Conservation (phyloP, 2,888 invertebrate genomes). For the Trimorus sp. region DNA sequence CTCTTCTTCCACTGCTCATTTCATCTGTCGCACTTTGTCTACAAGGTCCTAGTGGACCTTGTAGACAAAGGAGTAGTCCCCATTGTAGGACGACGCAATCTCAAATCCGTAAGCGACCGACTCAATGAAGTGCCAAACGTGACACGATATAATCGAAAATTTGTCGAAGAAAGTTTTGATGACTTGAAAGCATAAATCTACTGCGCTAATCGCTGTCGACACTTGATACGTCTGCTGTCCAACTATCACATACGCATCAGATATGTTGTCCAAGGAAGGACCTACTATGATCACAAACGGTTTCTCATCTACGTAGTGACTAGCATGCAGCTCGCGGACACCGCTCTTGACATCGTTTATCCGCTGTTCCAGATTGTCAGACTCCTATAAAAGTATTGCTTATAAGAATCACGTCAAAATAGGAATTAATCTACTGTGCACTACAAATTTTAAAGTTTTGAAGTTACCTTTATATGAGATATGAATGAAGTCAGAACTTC, state of each 20-base stretch:
- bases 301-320: conserved; percentile 35
- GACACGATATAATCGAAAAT: conserved; percentile 16
- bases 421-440: background rate
- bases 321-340: conserved; percentile 17
- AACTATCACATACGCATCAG: conserved; percentile 36
- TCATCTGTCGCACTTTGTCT: no score
- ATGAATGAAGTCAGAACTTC: conserved; percentile 21
- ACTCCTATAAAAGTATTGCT: conserved; percentile 19
- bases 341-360: conserved; percentile 4
- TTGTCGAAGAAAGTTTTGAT: conserved; percentile 42
- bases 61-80: no score
- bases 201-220: conserved; percentile 35
- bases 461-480: conserved; percentile 23
- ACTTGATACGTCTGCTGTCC: conserved; percentile 49
- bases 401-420: background rate
- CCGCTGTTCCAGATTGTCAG: conserved; percentile 26
- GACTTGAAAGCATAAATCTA: conserved; percentile 52
- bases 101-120: no score
- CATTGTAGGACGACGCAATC: no score
- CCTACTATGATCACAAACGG: conserved; percentile 46
- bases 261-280: conserved; percentile 43
- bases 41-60: no score
- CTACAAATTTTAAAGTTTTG: no score
- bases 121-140: no score
- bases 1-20: no score